A percentile compares a stretch with the other conserved stretches of the same genome.
These are phyloP conservation scores for Adineta ricciae DNA, from an alignment of 2,888 invertebrate species.

Conservation along the genomic window DNA sequence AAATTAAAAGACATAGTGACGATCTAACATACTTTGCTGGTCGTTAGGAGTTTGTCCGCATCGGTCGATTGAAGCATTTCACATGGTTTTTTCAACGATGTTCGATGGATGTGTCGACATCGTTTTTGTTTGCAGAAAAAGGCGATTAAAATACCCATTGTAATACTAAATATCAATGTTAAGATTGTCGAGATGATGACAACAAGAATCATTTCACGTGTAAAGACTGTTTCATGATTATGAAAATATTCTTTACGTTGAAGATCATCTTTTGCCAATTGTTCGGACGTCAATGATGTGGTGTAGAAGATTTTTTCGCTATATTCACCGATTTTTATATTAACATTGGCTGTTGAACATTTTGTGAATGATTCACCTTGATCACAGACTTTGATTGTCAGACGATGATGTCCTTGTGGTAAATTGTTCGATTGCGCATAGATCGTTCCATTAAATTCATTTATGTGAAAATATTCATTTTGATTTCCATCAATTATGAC, in stretches of 20 bases:
- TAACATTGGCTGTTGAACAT: not conserved
- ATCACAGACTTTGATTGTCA: not conserved
- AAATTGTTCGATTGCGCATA: not conserved
- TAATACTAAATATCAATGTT: conserved; percentile 6
- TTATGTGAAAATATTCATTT: not conserved
- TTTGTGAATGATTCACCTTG: not conserved
- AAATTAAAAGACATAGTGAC: not conserved
- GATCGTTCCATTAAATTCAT: not conserved
- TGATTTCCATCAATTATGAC: not conserved
- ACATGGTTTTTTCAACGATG: not conserved
- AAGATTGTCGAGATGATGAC: not conserved
- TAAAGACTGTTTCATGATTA: not conserved
- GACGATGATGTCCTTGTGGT: conserved; percentile 17
- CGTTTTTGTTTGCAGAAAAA: conserved; percentile 11
- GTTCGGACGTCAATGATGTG: not conserved
- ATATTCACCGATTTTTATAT: conserved; percentile 20
- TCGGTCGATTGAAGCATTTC: not conserved
- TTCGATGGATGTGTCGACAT: not conserved
- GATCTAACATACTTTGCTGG: not conserved
- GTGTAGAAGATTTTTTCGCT: not conserved
- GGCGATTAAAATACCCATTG: not conserved
- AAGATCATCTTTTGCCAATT: not conserved
- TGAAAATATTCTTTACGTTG: not conserved
- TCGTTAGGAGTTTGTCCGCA: conserved; percentile 2
- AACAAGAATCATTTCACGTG: not conserved